phyloP scores from a whole-genome alignment of 64 coral and sea anemone species.

The Stichodactyla mertensii region DNA sequence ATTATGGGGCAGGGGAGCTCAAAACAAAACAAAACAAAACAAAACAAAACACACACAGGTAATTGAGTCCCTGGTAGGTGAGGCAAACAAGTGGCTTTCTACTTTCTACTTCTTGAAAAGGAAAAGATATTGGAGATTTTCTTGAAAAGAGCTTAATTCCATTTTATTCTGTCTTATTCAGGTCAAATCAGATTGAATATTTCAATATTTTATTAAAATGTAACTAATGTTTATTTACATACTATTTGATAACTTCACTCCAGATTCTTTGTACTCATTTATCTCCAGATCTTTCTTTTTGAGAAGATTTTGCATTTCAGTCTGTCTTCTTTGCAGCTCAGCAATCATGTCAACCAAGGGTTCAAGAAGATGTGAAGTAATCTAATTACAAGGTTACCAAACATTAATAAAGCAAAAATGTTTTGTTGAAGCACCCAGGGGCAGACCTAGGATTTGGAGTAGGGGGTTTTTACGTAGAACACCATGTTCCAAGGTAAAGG shows the following conservation, averaged over 20 bases:
- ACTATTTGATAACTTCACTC: conserved; percentile 68
- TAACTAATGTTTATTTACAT: background rate
- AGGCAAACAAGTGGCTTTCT: no score
- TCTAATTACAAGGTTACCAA: background rate
- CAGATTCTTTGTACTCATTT: conserved; percentile 75
- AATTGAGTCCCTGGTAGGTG: no score
- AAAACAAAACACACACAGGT: no score
- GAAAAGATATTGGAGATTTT: no score
- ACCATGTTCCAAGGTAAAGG: no score
- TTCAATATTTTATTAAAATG: background rate
- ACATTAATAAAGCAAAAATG: background rate
- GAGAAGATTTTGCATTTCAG: conserved; percentile 43
- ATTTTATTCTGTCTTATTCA: background rate
- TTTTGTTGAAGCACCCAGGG: no score
- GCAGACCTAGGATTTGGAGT: no score
- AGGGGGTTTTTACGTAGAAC: no score
- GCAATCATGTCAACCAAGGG: conserved; percentile 73
- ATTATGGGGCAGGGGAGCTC: background rate
- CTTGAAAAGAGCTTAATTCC: no score
- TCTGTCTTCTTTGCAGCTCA: conserved; percentile 57
- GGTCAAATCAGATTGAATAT: background rate
- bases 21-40: no score
- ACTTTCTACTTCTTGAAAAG: no score
- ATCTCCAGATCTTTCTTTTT: conserved; percentile 80
- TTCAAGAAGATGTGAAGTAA: conserved; percentile 28